These are phyloP conservation scores for Neoarius graeffei DNA, from an alignment of 2,113 vertebrate species.

Conservation along the genomic window DNA sequence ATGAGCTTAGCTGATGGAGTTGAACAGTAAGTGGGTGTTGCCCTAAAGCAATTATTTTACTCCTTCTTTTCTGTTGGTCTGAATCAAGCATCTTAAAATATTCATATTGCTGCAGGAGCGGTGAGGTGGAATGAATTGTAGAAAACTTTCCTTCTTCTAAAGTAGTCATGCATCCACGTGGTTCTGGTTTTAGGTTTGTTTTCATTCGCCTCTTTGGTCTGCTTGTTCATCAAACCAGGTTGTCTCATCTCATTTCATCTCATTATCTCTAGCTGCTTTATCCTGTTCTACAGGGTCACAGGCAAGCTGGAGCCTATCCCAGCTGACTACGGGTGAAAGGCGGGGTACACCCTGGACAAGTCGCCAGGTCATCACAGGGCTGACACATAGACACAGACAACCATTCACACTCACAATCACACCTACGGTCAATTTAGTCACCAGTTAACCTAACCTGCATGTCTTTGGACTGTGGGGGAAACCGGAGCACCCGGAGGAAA, in stretches of 20 bases:
- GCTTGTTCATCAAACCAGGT: conserved; percentile 4
- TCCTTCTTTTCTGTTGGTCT: conserved; percentile 2
- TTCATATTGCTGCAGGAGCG: background rate
- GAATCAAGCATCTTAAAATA: conserved; percentile 17
- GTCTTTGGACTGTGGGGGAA: no score
- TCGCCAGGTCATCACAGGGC: no score
- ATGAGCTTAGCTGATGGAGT: background rate
- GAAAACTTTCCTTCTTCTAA: conserved; percentile 12
- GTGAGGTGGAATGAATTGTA: background rate
- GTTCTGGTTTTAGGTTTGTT: background rate
- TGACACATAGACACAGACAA: no score
- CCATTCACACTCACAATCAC: no score
- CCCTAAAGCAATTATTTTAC: background rate
- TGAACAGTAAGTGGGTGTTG: background rate
- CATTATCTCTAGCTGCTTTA: no score
- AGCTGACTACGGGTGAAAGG: no score
- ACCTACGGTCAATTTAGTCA: no score
- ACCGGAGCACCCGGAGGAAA: no score
- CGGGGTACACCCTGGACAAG: no score
- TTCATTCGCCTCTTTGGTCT: background rate
- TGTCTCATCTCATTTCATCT: background rate
- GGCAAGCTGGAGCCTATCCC: no score
- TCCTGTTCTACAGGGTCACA: no score
- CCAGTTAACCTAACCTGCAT: no score
- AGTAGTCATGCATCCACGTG: background rate